Evolutionary conservation across 2,888 invertebrate genomes (phyloP).

Genomic region (Salpingus planirostris): DNA sequence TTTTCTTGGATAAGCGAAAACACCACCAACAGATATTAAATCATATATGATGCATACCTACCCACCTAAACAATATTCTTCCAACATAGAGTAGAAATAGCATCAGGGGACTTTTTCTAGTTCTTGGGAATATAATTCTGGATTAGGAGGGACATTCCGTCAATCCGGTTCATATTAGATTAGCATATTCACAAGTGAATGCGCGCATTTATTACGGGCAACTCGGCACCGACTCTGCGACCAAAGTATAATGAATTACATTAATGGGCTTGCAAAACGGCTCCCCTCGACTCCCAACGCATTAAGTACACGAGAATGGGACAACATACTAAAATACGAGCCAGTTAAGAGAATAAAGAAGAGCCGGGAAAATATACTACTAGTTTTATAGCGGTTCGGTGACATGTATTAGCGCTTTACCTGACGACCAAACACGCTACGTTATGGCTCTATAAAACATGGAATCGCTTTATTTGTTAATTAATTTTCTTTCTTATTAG

Average conservation of each 20-base stretch:
- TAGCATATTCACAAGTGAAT: constrained; percentile 26
- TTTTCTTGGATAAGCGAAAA: no score
- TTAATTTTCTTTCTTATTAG: constrained; percentile 38
- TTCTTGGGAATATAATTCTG: not conserved
- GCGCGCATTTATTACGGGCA: constrained; percentile 14
- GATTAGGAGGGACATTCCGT: constrained; percentile 2
- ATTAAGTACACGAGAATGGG: constrained; percentile 40
- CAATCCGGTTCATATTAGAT: constrained; percentile 16
- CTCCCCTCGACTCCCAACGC: constrained; percentile 36
- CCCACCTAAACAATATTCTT: no score
- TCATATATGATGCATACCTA: no score
- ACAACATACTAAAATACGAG: constrained; percentile 40
- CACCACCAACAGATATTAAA: no score
- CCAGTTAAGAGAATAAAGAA: constrained; percentile 42
- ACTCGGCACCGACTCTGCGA: constrained; percentile 23
- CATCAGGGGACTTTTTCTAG: no score
- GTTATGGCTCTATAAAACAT: constrained; percentile 35
- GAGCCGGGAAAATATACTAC: constrained; percentile 36
- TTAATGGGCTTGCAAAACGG: constrained; percentile 39
- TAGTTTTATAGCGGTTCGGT: constrained; percentile 37
- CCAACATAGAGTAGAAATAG: no score
- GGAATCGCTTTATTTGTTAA: constrained; percentile 40
- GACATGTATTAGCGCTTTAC: constrained; percentile 40
- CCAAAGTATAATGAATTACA: constrained; percentile 41
- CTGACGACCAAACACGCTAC: constrained; percentile 35